Evolutionary conservation across 1,140 invertebrate genomes (phyloP).

Genomic region (Galleria mellonella): DNA sequence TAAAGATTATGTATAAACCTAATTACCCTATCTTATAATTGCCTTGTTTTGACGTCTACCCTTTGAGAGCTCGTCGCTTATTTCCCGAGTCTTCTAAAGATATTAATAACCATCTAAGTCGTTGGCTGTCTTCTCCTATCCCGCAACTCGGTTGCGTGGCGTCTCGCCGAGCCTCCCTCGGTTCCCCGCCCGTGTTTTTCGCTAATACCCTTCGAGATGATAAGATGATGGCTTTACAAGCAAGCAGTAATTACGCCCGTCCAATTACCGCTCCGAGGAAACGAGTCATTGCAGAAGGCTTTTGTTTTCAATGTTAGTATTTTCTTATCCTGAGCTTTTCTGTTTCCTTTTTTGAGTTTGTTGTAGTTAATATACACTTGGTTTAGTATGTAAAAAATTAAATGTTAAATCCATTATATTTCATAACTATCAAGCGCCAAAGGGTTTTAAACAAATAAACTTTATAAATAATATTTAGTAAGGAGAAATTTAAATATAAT

Average conservation of each 20-base stretch:
- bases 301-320: conserved; percentile 22
- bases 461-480: too few relatives aligned
- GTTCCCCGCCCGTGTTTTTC: conserved; percentile 47
- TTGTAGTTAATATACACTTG: background rate
- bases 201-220: conserved; percentile 66
- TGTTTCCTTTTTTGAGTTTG: background rate
- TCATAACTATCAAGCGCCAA: too few relatives aligned
- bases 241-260: conserved; percentile 62
- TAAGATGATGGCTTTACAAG: conserved; percentile 70
- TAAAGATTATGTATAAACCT: conserved; percentile 50
- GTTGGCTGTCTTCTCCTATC: conserved; percentile 39
- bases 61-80: conserved; percentile 59
- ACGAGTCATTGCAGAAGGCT: conserved; percentile 33
- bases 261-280: conserved; percentile 55
- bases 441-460: too few relatives aligned
- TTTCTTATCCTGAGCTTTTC: background rate
- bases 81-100: conserved; percentile 60
- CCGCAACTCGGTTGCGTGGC: conserved; percentile 28
- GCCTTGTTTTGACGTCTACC: conserved; percentile 67
- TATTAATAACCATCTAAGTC: conserved; percentile 69
- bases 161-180: background rate
- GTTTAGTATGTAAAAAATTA: too few relatives aligned
- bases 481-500: too few relatives aligned
- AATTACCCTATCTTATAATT: conserved; percentile 66
- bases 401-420: too few relatives aligned